phyloP scores from a whole-genome alignment of 1,140 invertebrate species.

The Musca vetustissima region DNA sequence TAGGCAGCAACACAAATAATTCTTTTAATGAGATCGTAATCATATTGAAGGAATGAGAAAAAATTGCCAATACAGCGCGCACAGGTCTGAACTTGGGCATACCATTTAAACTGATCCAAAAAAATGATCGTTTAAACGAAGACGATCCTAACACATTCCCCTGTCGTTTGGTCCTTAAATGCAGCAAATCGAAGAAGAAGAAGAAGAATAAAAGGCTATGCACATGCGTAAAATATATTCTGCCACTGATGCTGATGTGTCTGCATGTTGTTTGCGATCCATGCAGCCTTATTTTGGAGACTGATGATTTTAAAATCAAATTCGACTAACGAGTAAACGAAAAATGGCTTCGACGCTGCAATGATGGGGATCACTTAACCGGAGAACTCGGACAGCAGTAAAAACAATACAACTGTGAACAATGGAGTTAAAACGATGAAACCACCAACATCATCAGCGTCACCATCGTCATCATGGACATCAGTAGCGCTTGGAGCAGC shows the following conservation, averaged over 20 bases:
- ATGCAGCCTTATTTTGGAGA: background rate
- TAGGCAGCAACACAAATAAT: constrained; percentile 28
- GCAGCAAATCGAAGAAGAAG: background rate
- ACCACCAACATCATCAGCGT: too few species aligned
- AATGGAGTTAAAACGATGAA: too few species aligned
- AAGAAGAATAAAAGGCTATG: background rate
- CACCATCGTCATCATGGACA: too few species aligned
- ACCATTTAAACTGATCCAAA: constrained; percentile 6
- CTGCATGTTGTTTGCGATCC: too few species aligned
- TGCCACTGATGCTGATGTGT: constrained; percentile 13
- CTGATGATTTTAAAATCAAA: constrained; percentile 20
- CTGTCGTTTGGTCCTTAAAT: background rate
- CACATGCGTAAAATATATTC: constrained; percentile 16
- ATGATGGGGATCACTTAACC: too few species aligned
- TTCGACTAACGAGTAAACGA: background rate
- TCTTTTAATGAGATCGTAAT: constrained; percentile 29
- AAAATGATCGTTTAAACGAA: constrained; percentile 20
- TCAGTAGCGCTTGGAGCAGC: background rate
- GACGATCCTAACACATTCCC: background rate
- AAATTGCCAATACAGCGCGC: too few species aligned
- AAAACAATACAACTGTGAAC: too few species aligned
- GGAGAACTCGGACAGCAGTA: too few species aligned
- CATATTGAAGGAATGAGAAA: background rate
- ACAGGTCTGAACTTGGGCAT: background rate
- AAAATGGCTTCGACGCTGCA: too few species aligned